Evolutionary conservation across 2,797 vertebrate species (phyloP), one percentile per base, ranked within the genome.

Genomic region (Mus caroli): DNA sequence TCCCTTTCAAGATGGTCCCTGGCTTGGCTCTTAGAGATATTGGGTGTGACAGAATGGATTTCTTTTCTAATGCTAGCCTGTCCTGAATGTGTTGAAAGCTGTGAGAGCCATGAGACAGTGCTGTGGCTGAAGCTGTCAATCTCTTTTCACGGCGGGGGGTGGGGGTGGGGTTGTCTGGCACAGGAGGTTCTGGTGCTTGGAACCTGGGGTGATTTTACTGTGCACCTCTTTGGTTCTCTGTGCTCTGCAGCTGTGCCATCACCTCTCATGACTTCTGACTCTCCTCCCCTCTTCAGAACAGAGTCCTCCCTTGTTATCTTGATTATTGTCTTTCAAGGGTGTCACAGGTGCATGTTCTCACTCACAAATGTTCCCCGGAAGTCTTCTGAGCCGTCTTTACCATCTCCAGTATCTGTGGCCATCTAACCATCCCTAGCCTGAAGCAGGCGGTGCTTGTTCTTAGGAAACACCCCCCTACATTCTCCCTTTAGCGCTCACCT

Each of bases 381-480:
- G 80, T 40, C 80, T 60, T 58, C 79, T 82, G 1, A 46, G 43
- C 43, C 15, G 46, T 20, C 52, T 56, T 54, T 22, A 24, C 43
- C n/a, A 40, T 37, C 80, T 83, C 62, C 14, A 83, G 37, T 28
- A 60, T n/a, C 24, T 82, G 80, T 26, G 13, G n/a, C 24, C 14
- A 0, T 4, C 50, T 79, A 34, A 20, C 43, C 43, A 46, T 12
- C n/a, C n/a, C 31, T n/a, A 60, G 37, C 37, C 4, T 22, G 78
- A 80, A 80, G 34, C 52, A 37, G 52, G 78, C n/a, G 11, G 52
- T 24, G 34, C 22, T 40, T 43, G 52, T n/a, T n/a, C 20, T 37
- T n/a, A 14, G 4, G 17, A 22, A 34, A 56, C 1, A 6, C 1
- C 3, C 12, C 79, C 24, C 56, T 9, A 1, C 10, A 6, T 60